Evolutionary conservation across 2,797 vertebrate species (phyloP).

Genomic region (Parauchenoglanis punctatus): DNA sequence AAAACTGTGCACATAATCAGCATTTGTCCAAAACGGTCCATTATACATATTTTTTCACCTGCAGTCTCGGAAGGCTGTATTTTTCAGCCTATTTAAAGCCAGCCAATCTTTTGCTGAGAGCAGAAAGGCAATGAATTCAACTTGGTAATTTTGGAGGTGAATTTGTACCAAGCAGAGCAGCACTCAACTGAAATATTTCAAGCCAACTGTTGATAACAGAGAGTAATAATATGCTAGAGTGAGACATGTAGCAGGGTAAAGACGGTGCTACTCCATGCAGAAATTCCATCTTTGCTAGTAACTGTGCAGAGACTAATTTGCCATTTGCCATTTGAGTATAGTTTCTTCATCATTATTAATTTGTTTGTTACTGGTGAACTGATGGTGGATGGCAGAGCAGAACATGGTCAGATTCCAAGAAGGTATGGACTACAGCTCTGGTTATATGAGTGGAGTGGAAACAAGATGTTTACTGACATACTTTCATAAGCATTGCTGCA

Average conservation of each 20-base stretch:
- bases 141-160: slow-evolving; percentile 20
- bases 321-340: slow-evolving; percentile 2
- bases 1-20: slow-evolving; percentile 15
- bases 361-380: slow-evolving; percentile 11
- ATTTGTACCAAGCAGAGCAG: slow-evolving; percentile 14
- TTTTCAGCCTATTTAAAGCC: not conserved
- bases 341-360: not conserved
- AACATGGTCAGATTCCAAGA: slow-evolving; percentile 31
- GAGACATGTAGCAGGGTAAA: not conserved
- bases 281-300: not conserved
- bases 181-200: slow-evolving; percentile 14
- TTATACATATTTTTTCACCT: not conserved
- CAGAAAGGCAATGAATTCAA: slow-evolving; percentile 6
- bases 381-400: slow-evolving; percentile 26
- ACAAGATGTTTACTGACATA: slow-evolving; percentile 53
- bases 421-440: slow-evolving; percentile 25
- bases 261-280: not conserved
- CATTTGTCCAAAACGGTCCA: slow-evolving; percentile 7
- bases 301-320: slow-evolving; percentile 5
- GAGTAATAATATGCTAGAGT: slow-evolving; percentile 23
- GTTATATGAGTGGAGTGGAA: slow-evolving; percentile 15
- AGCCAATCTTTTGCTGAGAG: slow-evolving; percentile 9
- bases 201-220: slow-evolving; percentile 18
- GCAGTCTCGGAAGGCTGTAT: no score
- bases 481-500: slow-evolving; percentile 48